Evolutionary conservation across 2,113 vertebrate species (phyloP).

Genomic region (Cyanistes caeruleus): DNA sequence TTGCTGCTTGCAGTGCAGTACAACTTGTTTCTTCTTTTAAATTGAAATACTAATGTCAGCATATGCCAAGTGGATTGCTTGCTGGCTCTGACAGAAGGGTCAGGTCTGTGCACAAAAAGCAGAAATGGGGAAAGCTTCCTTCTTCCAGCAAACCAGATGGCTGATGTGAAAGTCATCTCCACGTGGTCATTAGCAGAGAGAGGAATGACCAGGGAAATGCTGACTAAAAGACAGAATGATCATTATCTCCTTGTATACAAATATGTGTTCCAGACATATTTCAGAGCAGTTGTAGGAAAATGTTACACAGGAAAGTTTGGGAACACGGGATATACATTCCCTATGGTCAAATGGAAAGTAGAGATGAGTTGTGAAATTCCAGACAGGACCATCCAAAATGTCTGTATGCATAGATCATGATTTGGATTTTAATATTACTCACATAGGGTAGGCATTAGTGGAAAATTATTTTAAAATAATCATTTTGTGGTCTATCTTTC

Average conservation of each 20-base stretch:
- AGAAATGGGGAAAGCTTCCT: background rate
- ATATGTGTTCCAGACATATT: background rate
- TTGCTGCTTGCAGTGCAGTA: background rate
- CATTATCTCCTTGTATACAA: background rate
- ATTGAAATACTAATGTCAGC: background rate
- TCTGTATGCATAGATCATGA: background rate
- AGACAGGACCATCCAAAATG: background rate
- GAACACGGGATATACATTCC: accelerated
- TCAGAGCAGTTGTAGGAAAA: background rate
- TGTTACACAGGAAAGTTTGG: background rate
- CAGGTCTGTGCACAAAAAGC: background rate
- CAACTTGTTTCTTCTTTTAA: background rate
- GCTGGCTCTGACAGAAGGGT: background rate
- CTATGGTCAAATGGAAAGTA: background rate
- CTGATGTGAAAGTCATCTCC: background rate
- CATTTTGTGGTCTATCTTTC: background rate
- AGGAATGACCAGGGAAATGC: background rate
- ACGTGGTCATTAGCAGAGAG: background rate
- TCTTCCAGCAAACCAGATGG: background rate
- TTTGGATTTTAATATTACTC: background rate
- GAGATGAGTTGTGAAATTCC: background rate
- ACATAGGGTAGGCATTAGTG: background rate
- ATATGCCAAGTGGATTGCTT: background rate
- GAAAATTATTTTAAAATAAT: background rate
- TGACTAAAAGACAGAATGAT: background rate